Evolutionary conservation across 2,888 invertebrate genomes (phyloP), one percentile per base, ranked within the genome.

Genomic region (Adineta ricciae): DNA sequence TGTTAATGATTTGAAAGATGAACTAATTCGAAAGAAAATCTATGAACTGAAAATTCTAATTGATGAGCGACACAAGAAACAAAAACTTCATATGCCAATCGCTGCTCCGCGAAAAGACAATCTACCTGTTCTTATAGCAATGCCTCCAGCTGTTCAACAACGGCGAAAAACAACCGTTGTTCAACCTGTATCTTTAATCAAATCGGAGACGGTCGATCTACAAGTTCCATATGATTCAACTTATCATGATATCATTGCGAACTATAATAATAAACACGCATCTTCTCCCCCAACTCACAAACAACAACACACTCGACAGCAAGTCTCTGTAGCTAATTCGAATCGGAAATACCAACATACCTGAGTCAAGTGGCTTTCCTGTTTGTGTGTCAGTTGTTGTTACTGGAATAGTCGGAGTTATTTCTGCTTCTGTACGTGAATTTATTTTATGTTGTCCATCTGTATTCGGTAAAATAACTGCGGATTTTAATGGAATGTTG

Each of bases 1-100:
- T 78, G 78, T 78, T n/a, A 41, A 7, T n/a, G 78, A 78, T 78
- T 41, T 78, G n/a, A 41, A 41, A 41, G 78, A 64, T 64, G 64
- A 64, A 16, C 7, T 16, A 16, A 64, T 64, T 19, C 64, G 64
- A 64, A 64, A 64, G 7, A 64, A 78, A 78, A 78, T 78, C 19
- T 78, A 41, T 32, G 78, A 78, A 78, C 21, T 38, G 11, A 78
- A 78, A 78, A 21, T 41, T 21, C n/a, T 41, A 41, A 78, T 78
- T 41, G 78, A 41, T 78, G 78, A 78, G 24, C 41, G 41, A 78
- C 78, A 78, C 14, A 41, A 21, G 4, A 38, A 41, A 41, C 41
- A 78, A n/a, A 78, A 41, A 78, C 32, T 16, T 78, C 41, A 41
- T 41, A 78, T 38, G 32, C n/a, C 78, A 78, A 11, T 78, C 21